Conservation (phyloP, 92 coral and sea anemone species). For the Actinernus sp. region DNA sequence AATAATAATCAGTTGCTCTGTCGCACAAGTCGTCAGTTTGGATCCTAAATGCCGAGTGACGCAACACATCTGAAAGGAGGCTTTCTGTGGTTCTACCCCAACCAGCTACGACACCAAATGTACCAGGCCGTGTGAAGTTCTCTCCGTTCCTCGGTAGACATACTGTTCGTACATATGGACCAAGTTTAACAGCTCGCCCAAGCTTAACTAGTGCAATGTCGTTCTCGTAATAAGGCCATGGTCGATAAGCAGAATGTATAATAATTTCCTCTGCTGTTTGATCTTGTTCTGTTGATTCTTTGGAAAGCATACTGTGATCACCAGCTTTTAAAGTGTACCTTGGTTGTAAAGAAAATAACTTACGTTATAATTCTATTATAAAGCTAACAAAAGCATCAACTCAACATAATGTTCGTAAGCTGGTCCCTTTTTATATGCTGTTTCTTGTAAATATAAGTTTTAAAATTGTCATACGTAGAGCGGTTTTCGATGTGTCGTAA, state of each 20-base stretch:
- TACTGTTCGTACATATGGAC: conserved; percentile 42
- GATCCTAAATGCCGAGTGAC: conserved; percentile 44
- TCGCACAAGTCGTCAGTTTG: conserved; percentile 38
- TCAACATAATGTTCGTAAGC: too few species aligned
- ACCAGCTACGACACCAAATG: conserved; percentile 49
- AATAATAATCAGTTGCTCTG: background rate
- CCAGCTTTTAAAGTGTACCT: conserved; percentile 49
- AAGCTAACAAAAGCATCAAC: too few species aligned
- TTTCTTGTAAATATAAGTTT: too few species aligned
- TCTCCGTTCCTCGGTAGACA: conserved; percentile 57
- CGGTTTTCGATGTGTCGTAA: too few species aligned
- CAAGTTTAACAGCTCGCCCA: conserved; percentile 9
- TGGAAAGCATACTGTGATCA: conserved; percentile 12
- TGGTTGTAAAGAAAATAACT: too few species aligned
- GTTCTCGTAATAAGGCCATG: conserved; percentile 8
- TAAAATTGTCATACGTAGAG: too few species aligned
- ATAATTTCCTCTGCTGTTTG: conserved; percentile 1
- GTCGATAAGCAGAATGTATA: conserved; percentile 42
- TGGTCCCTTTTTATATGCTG: too few species aligned
- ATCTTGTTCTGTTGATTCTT: conserved; percentile 22
- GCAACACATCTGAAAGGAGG: conserved; percentile 37
- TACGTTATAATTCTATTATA: too few species aligned
- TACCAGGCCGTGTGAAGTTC: conserved; percentile 15
- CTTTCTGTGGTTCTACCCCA: conserved; percentile 64
- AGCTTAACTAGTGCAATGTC: conserved; percentile 73